Evolutionary conservation across 2,888 invertebrate species (phyloP), one percentile per base, ranked within the genome.

Genomic region (Hemistola chrysoprasaria): DNA sequence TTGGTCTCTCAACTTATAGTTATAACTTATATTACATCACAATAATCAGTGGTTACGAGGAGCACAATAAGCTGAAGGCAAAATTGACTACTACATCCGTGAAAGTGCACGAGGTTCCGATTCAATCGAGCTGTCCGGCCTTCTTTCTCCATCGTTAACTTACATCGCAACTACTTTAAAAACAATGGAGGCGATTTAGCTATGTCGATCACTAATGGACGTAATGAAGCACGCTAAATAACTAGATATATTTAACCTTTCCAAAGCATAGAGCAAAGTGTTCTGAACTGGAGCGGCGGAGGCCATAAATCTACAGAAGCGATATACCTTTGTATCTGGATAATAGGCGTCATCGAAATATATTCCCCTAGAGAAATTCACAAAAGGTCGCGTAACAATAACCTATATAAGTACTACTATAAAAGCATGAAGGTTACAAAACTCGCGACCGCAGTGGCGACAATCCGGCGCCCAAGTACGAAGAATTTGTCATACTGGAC

Each of bases 331-430:
- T 54, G 55, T 56, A 62, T 61, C 62, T n/a, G 52, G 53, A 55
- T 58, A 57, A 62, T 61, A 62, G 65, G 57, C 56, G 63, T 64
- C 52, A 47, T 59, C 62, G 55, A 70, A 70, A 65, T 73, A 67
- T 58, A 57, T 54, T 62, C 65, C 73, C 72, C 67, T 59, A 63
- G 70, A 70, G 74, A 62, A 51, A 61, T 53, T 50, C 52, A 53
- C 57, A 65, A 82, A 83, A 82, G 78, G 78, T 79, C 82, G 66
- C 55, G 71, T 73, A 66, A 76, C 77, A 77, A 74, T 79, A 78
- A 77, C 76, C 78, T 74, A 75, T 78, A 66, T 69, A n/a, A n/a
- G n/a, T n/a, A n/a, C n/a, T n/a, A 28, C 28, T 57, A 55, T 59
- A 59, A 54, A 59, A 53, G 62, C 56, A 75, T n/a, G n/a, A n/a